A percentile compares a stretch with the other conserved stretches of the same genome.
Conservation (phyloP, 1,140 invertebrate genomes). For the Megalopta genalis region DNA sequence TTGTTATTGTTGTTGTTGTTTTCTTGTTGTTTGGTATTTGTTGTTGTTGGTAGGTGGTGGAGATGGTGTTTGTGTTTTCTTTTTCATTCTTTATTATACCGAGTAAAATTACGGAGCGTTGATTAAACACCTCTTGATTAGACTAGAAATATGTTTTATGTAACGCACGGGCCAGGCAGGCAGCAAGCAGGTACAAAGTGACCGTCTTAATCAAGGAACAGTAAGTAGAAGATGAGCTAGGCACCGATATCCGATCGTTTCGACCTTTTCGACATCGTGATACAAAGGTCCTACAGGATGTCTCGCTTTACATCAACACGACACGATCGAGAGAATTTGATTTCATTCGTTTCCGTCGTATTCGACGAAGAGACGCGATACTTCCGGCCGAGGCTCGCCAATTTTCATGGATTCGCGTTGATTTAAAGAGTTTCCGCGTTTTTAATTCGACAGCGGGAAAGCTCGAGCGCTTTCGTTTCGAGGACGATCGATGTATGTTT, state of each 20-base stretch:
- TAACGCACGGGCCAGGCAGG: conserved; percentile 63
- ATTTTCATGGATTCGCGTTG: too few relatives aligned
- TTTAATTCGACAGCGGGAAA: too few relatives aligned
- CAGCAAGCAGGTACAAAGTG: conserved; percentile 68
- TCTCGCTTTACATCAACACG: conserved; percentile 37
- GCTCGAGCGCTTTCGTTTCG: too few relatives aligned
- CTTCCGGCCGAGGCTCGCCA: too few relatives aligned
- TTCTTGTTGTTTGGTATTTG: background rate
- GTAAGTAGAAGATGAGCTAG: conserved; percentile 54
- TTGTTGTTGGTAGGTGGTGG: background rate
- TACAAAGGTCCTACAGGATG: conserved; percentile 51
- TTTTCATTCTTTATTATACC: conserved; percentile 9
- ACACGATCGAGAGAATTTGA: background rate
- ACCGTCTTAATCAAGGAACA: conserved; percentile 66
- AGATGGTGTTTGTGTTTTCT: background rate
- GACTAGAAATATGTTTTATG: conserved; percentile 59
- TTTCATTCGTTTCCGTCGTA: too few relatives aligned
- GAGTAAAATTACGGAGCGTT: conserved; percentile 50
- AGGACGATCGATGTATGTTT: too few relatives aligned
- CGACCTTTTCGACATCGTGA: conserved; percentile 69
- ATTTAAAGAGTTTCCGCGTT: too few relatives aligned
- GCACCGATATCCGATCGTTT: conserved; percentile 64
- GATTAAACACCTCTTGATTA: conserved; percentile 49
- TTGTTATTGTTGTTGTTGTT: background rate
- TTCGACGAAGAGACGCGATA: too few relatives aligned